Evolutionary conservation across 2,888 invertebrate genomes (phyloP), one percentile per base, ranked within the genome.

Genomic region (Drosophila helvetica): DNA sequence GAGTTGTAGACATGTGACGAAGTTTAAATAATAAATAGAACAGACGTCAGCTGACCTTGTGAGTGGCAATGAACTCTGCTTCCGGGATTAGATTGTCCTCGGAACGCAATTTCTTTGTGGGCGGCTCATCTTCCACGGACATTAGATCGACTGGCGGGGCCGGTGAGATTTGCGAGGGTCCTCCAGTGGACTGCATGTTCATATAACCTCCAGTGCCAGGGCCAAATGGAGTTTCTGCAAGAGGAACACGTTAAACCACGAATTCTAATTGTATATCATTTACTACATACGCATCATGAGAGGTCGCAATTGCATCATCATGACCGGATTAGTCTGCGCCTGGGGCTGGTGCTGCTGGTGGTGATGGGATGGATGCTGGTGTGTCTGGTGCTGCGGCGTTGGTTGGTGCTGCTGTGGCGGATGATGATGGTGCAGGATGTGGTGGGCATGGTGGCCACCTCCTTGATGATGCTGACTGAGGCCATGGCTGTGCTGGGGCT

Each of bases 11-110:
- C 33, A 33, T 1, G 33, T 33, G 33, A 0, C 33, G 1, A 12
- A 52, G 4, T 33, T 12, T 8, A 52, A 8, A 18, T 33, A 10
- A 17, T 12, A 10, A 10, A 6, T 15, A 57, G 5, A 6, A 17
- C 3, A 1, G 7, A n/a, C 7, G n/a, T 2, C 6, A n/a, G 22
- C 58, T 54, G 0, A 76, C 95, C 90, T 94, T 94, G 90, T 95
- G 95, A 82, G 94, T 93, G 12, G 94, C 93, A 74, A 96, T 92
- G 92, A 97, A 98, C 57, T 96, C 95, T 61, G 94, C 94, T 93
- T 99, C 99, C 0, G 98, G 96, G 77, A 99, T 95, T 9, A 99
- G 94, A 52, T 96, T 95, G 89, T 99, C 99, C 92, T 99, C 99
- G 0, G 97, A 97, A 74, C 98, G 94, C 70, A 96, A 93, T 90